These are phyloP conservation scores for Bicyclus anynana DNA, from an alignment of 1,140 invertebrate species.

Conservation along the genomic window DNA sequence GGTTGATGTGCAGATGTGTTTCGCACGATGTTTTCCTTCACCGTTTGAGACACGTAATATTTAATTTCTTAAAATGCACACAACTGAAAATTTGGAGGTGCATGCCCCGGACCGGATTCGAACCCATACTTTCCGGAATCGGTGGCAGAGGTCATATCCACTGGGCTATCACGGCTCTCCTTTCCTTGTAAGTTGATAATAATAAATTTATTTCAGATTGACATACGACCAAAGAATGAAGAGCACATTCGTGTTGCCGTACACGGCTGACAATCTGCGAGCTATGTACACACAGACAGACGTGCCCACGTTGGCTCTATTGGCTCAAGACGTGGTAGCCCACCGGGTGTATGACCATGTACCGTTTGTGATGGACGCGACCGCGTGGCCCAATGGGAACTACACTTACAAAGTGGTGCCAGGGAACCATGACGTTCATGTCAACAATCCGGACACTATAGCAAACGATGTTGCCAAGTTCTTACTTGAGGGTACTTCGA, in stretches of 20 bases:
- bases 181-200: too few relatives aligned
- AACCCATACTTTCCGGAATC: too few relatives aligned
- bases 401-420: slow-evolving; percentile 36
- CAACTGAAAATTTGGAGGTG: too few relatives aligned
- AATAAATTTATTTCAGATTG: slow-evolving; percentile 40
- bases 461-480: slow-evolving; percentile 31
- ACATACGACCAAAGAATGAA: slow-evolving; percentile 56
- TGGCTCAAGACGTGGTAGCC: slow-evolving; percentile 31
- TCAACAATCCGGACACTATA: slow-evolving; percentile 30
- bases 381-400: slow-evolving; percentile 40
- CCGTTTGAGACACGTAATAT: too few relatives aligned
- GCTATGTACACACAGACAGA: slow-evolving; percentile 30
- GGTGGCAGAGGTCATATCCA: too few relatives aligned
- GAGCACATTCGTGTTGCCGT: slow-evolving; percentile 32
- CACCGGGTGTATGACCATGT: slow-evolving; percentile 22
- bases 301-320: slow-evolving; percentile 39
- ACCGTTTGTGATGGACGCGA: slow-evolving; percentile 35
- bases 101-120: too few relatives aligned
- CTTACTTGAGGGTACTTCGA: slow-evolving; percentile 19
- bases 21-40: too few relatives aligned
- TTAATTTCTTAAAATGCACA: too few relatives aligned
- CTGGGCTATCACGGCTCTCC: too few relatives aligned
- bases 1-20: too few relatives aligned
- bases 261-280: slow-evolving; percentile 27
- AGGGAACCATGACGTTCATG: slow-evolving; percentile 34